Evolutionary conservation across 1,140 invertebrate species (phyloP), one percentile per base, ranked within the genome.

Genomic region (Neodiprion fabricii): DNA sequence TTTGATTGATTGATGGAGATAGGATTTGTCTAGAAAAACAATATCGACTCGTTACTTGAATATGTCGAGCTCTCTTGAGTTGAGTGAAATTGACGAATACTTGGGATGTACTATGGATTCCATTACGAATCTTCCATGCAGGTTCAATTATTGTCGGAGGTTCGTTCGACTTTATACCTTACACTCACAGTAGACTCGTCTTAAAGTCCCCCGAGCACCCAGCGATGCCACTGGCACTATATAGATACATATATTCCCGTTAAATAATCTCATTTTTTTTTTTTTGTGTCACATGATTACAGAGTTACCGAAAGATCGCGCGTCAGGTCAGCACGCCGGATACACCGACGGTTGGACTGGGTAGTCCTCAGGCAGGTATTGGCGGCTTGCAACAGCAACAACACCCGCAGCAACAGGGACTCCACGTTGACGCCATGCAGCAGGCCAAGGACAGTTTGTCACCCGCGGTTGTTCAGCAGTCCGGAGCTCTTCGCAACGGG

Each of bases 231-330:
- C 5, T 40, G 1, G 28, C 28, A 5, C 28, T 40, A 4, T 40
- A 40, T 40, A 40, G 28, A 40, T 40, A 40, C 28, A 1, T 40
- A 40, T 40, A 40, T 40, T 40, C 28, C 28, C 28, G 28, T 61
- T 50, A 70, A 28, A 66, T 67, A 11, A 61, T 61, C 7, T 61
- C 9, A 7, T 61, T 61, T 61, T 53, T 61, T 61, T 61, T 53
- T 53, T 14, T 69, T 14, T 69, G 12, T 65, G 1, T 65, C 61
- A 14, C 1, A 65, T 72, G 47, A 7, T 86, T 85, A 12, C 84
- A 88, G 87, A 88, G 86, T 82, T 89, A 88, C 75, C 83, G 87
- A 73, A 88, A 89, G 81, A 88, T 88, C 61, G 84, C 87, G 48
- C 83, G 87, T 50, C 87, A 89, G 85, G 87, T 89, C 11, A 89